Evolutionary conservation across 2,113 vertebrate species (phyloP).

Genomic region (Tenebrosternarchus preto): DNA sequence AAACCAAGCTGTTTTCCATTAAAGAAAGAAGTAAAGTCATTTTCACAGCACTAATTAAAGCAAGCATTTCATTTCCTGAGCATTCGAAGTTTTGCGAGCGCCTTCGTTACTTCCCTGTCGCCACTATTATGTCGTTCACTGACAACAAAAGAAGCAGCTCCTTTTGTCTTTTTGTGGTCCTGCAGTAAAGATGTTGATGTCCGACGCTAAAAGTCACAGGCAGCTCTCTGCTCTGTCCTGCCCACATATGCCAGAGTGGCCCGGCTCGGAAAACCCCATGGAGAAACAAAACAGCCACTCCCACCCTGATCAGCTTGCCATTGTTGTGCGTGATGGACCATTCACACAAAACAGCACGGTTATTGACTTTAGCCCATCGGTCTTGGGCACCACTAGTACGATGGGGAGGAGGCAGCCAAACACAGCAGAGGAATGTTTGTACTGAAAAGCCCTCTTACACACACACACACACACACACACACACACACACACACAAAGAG

Average conservation of each 20-base stretch:
- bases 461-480: not conserved
- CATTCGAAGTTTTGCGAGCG: no score
- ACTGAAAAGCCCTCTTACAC: slow-evolving; percentile 21
- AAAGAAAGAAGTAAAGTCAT: not conserved
- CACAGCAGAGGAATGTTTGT: slow-evolving; percentile 1
- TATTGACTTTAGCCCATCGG: slow-evolving; percentile 27
- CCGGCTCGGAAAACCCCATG: not conserved
- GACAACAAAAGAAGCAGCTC: slow-evolving; percentile 27
- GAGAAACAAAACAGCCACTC: slow-evolving; percentile 69
- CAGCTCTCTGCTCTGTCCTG: not conserved
- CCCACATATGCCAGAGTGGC: slow-evolving; percentile 14
- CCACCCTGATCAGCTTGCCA: slow-evolving; percentile 61
- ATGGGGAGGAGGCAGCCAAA: slow-evolving; percentile 28
- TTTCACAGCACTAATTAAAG: not conserved
- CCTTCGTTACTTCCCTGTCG: not conserved
- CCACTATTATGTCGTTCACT: not conserved
- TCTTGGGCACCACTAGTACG: not conserved
- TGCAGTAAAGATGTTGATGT: not conserved
- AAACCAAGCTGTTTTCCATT: not conserved
- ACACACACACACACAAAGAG: not conserved
- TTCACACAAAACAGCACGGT: slow-evolving; percentile 27
- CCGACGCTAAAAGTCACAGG: not conserved
- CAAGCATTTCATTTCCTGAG: not conserved
- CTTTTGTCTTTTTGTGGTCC: slow-evolving; percentile 7
- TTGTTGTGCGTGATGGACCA: slow-evolving; percentile 61